Evolutionary conservation across 2,797 vertebrate species (phyloP), one percentile per base, ranked within the genome.

Genomic region (Myotis daubentonii): DNA sequence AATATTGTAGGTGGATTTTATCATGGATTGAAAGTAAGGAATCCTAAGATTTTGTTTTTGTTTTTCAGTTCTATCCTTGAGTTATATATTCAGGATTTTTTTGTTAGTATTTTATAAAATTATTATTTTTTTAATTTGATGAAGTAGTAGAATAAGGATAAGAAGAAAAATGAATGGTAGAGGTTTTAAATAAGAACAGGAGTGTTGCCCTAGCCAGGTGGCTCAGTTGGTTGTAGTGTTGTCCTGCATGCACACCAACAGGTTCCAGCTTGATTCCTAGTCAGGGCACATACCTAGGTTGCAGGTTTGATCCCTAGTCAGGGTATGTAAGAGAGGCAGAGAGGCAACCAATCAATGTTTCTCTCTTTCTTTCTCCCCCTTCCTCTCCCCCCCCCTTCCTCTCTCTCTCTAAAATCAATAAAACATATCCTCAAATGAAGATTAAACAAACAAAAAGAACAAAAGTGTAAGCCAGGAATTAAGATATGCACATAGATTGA

Each of bases 31-130:
- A 68, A 93, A 93, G 51, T 74, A 68, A 79, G 16, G 9, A 94
- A 87, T 94, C 6, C 38, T 86, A n/a, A 91, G 9, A 22, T 20
- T 49, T 74, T 87, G 16, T 62, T 38, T 76, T 87, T 89, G 44
- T 83, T 90, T 92, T 89, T 88, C n/a, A 33, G 25, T 94, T 95
- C 41, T 78, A 22, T 80, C 19, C 38, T 19, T 93, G 55, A 90
- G 28, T 93, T 89, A n/a, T 65, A 75, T 44, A 85, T 74, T 91
- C 65, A 71, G 10, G 8, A 36, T 36, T 55, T 75, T 89, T 49
- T 74, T 2, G 16, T 60, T 75, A n/a, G 11, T 53, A 71, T 62
- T 81, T 68, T 87, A 62, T 62, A 62, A 62, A 62, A 15, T 62
- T 60, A 87, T 80, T 89, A 78, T 30, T 36, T 49, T 55, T 22